Conservation (phyloP, 2,113 vertebrate species). For the Sterrhoptilus dennistouni region DNA sequence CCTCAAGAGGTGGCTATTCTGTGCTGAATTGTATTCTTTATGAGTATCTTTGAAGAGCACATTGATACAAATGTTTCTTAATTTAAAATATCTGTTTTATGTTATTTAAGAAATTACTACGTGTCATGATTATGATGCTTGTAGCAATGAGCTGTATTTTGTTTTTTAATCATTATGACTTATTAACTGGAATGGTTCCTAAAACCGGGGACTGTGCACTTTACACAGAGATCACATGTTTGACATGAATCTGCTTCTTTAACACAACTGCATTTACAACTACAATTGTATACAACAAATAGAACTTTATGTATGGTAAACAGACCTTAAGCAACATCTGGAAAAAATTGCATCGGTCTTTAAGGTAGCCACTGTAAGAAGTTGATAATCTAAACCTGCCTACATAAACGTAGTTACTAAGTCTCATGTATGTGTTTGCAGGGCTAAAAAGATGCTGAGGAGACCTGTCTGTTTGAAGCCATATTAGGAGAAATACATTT, state of each 20-base stretch:
- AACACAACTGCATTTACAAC: background rate
- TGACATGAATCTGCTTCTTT: background rate
- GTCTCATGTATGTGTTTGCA: background rate
- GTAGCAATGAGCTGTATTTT: background rate
- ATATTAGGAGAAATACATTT: background rate
- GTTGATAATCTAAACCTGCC: background rate
- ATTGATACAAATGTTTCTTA: constrained; percentile 20
- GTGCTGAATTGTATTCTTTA: background rate
- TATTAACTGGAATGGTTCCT: constrained; percentile 25
- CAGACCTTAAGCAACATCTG: constrained; percentile 19
- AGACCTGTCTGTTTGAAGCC: background rate
- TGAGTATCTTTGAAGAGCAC: background rate
- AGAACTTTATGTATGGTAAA: background rate
- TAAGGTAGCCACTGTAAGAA: background rate
- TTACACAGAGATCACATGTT: background rate
- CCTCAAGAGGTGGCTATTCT: background rate
- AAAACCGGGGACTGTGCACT: constrained; percentile 1
- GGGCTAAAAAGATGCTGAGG: background rate
- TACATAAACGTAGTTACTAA: background rate
- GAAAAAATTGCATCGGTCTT: background rate
- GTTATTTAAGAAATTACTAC: background rate
- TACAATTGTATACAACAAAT: background rate
- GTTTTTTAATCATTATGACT: constrained; percentile 35
- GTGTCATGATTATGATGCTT: background rate
- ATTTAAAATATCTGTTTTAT: background rate